These are phyloP conservation scores for Gavia stellata DNA, from an alignment of 2,113 vertebrate genomes.

Conservation along the genomic window DNA sequence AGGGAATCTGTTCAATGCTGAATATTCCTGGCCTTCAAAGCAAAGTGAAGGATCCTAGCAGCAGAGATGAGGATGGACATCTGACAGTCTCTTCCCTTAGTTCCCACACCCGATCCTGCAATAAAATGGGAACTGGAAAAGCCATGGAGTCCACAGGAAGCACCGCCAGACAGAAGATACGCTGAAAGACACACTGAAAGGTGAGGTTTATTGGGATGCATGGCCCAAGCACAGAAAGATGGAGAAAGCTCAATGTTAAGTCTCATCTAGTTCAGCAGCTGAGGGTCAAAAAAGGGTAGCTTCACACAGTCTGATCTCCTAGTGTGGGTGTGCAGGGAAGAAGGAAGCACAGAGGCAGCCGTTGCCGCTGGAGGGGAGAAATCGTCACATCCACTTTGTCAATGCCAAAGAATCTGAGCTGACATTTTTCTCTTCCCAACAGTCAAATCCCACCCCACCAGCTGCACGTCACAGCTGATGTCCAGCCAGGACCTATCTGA, in stretches of 20 bases:
- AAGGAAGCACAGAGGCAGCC: background rate
- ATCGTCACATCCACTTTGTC: constrained; percentile 23
- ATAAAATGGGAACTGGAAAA: background rate
- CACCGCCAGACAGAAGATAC: background rate
- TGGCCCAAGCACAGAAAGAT: background rate
- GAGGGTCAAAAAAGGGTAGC: background rate
- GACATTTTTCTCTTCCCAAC: constrained; percentile 37
- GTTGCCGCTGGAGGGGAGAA: constrained; percentile 28
- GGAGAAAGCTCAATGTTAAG: constrained; percentile 15
- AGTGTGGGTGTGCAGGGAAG: background rate
- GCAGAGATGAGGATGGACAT: background rate
- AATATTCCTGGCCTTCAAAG: background rate
- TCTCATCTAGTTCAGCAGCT: background rate
- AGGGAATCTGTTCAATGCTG: background rate
- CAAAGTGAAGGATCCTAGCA: background rate
- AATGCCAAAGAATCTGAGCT: background rate
- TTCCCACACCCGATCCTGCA: background rate
- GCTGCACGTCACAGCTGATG: constrained; percentile 60
- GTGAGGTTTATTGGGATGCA: background rate
- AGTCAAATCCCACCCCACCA: constrained; percentile 48
- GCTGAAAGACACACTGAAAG: background rate
- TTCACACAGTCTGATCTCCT: constrained; percentile 4
- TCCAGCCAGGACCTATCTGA: constrained; percentile 52
- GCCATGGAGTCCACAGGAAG: background rate
- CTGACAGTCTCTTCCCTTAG: background rate